Base-by-base conservation (phyloP, 2,113 vertebrate genomes). In the Mola mola region DNA sequence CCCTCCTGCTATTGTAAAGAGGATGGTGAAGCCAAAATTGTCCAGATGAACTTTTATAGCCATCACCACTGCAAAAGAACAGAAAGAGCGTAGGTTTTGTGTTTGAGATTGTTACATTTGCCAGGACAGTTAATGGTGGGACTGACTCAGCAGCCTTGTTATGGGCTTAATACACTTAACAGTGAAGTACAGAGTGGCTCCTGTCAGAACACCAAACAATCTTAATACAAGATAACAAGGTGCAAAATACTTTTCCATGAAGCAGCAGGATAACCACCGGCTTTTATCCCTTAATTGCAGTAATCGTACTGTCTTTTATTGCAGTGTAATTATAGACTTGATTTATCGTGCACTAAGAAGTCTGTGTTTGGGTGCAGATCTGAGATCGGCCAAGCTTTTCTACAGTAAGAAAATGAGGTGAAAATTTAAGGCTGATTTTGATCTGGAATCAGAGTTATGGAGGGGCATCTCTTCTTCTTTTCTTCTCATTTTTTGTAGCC, bases 281-380 rank as follows among this genome's bases (percentile, higher is more conserved):
- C 69, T 87, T 81, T 85, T 63, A 77, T 48, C 70, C 41, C 44
- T 72, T 83, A 63, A 85, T 78, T 66, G 62, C 59, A 79, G 72
- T 76, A 47, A 88, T 86, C 77, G 76, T 55, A 65, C 25, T 60
- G 38, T 46, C 60, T 73, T 64, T 62, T 60, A 65, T 79, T 64
- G 67, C 21, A 40, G 17, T 40, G 56, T 76, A 78, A 82, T 88
- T 83, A 77, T 4, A 75, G 59, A 72, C 49, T 63, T 33, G 16
- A 53, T 81, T 50, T 71, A 50, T 46, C 48, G 43, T 47, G 17
- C 20, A 49, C 20, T 21, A 20, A 66, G 8, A 43, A 41, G 47
- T 13, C 13, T 11, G 37, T 58, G 2, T 41, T 19, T 49, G 31
- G 41, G 15, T 16, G 24, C 65, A 47, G 67, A 63, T 38, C 66